A percentile compares a stretch with the other conserved stretches of the same genome.
These are phyloP conservation scores for Taurulus bubalis DNA, from an alignment of 2,113 vertebrate species.

Conservation along the genomic window DNA sequence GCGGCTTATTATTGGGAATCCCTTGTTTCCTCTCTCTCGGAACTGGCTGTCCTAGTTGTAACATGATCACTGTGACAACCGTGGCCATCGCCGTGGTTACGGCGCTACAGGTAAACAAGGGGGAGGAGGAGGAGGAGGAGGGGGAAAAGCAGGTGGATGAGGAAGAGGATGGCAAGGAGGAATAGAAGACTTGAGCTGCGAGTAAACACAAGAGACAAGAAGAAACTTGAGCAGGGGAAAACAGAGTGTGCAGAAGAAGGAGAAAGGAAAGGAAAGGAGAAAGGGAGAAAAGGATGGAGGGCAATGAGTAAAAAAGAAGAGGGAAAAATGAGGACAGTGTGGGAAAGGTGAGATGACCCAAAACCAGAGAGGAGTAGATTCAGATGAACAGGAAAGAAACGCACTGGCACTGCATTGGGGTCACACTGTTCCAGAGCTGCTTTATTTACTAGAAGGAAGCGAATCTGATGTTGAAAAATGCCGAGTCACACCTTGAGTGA, in stretches of 20 bases:
- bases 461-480: conserved; percentile 32
- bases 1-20: conserved; percentile 73
- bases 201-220: not conserved
- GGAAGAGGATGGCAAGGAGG: not conserved
- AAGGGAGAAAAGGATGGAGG: not conserved
- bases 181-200: not conserved
- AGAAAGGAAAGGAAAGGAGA: not conserved
- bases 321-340: not conserved
- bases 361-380: not conserved
- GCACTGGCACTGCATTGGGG: conserved; percentile 28
- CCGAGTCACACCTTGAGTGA: conserved; percentile 57
- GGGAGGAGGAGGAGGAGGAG: conserved; percentile 17
- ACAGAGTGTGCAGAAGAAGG: too few relatives aligned
- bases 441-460: conserved; percentile 24
- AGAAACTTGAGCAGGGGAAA: not conserved
- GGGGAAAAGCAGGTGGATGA: conserved; percentile 22
- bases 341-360: not conserved
- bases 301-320: not conserved
- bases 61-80: conserved; percentile 77
- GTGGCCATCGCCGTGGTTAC: conserved; percentile 63
- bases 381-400: conserved; percentile 4
- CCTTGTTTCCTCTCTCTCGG: conserved; percentile 70
- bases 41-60: conserved; percentile 80
- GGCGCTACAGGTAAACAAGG: conserved; percentile 77
- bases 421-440: conserved; percentile 60